These are phyloP conservation scores for Hyperoplus lanceolatus DNA, from an alignment of 2,797 vertebrate species.

Conservation along the genomic window DNA sequence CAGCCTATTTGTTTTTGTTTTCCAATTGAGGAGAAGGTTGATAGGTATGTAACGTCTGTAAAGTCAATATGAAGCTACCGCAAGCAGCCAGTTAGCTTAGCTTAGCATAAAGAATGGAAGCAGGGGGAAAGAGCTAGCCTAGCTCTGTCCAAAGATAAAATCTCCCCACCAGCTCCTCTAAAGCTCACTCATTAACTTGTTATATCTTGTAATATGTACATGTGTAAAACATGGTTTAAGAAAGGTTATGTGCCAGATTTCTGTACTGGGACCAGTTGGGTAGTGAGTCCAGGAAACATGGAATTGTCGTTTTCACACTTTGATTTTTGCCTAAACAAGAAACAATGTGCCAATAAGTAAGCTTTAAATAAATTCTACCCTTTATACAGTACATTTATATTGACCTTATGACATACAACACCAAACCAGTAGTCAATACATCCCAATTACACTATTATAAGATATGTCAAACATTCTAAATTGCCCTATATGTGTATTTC, in stretches of 20 bases:
- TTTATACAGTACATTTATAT: neutral
- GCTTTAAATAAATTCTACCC: neutral
- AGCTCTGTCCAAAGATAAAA: neutral
- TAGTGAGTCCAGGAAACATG: no score
- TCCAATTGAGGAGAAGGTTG: neutral
- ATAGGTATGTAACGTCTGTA: neutral
- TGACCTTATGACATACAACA: conserved; percentile 2
- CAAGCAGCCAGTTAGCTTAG: neutral
- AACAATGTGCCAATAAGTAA: neutral
- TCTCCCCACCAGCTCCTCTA: neutral
- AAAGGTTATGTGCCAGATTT: no score
- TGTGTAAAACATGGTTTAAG: no score
- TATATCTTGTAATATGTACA: neutral
- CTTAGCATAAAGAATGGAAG: neutral
- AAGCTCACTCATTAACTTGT: neutral
- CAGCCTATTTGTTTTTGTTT: no score
- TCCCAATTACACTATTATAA: neutral
- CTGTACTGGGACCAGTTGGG: no score
- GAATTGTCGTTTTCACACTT: no score
- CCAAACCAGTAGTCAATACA: neutral
- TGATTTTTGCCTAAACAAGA: neutral
- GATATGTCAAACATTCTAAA: neutral
- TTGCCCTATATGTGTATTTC: conserved; percentile 6
- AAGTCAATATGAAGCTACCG: neutral
- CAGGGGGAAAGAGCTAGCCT: neutral